Evolutionary conservation across 2,888 invertebrate species (phyloP).

Genomic region (Nomada fabriciana): DNA sequence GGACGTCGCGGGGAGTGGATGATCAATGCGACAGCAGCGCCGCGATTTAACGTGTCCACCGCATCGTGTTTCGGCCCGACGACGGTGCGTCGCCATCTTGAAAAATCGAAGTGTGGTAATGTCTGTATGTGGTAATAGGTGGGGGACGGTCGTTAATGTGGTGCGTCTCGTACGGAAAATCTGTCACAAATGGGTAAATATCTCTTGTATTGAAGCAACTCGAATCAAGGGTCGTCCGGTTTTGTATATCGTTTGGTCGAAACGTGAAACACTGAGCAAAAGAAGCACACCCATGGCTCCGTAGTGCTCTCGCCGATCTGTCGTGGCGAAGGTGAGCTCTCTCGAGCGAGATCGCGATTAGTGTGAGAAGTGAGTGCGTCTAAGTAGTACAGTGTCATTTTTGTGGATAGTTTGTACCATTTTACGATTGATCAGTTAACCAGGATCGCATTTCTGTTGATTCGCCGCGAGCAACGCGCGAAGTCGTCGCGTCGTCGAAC

Average conservation of each 20-base stretch:
- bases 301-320: constrained; percentile 63
- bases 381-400: constrained; percentile 58
- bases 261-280: constrained; percentile 35
- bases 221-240: constrained; percentile 34
- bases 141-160: constrained; percentile 82
- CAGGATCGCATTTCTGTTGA: not conserved
- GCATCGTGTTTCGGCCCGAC: constrained; percentile 84
- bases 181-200: constrained; percentile 83
- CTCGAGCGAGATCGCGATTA: constrained; percentile 55
- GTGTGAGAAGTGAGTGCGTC: constrained; percentile 51
- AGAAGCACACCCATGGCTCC: constrained; percentile 64
- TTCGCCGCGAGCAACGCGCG: constrained; percentile 21
- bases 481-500: constrained; percentile 34
- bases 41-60: constrained; percentile 60
- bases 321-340: constrained; percentile 69
- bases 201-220: constrained; percentile 70
- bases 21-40: constrained; percentile 62
- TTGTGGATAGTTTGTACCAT: constrained; percentile 30
- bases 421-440: not conserved
- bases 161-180: constrained; percentile 80
- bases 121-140: constrained; percentile 82
- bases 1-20: not conserved
- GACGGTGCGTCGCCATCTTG: constrained; percentile 88
- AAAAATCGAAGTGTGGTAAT: constrained; percentile 87
- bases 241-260: constrained; percentile 21